Base-by-base conservation (phyloP, 2,113 vertebrate genomes). In the Larimichthys polyactis region DNA sequence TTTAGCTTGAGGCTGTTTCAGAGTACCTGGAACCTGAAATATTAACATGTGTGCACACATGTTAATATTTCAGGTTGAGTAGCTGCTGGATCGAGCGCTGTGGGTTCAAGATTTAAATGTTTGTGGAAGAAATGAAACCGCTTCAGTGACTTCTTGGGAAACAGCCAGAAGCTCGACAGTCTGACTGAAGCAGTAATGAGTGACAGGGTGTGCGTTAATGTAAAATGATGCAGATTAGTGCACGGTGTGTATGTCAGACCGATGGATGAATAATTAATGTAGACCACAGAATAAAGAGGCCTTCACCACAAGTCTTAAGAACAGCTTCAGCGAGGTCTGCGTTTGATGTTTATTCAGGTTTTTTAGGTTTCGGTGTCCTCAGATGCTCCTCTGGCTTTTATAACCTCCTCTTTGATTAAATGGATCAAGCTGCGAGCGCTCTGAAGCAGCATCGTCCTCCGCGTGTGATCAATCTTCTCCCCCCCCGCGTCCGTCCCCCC, bases 381-480 rank as follows among this genome's bases (percentile, higher is more conserved):
- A 51, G 62, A 58, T 24, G 63, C 77, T 68, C 72, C 71, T 78
- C 59, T 36, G 68, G 62, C 71, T 87, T 87, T 85, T 60, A 29
- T 51, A 65, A 64, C 81, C 79, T 36, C 81, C 79, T 36, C 70
- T 80, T 69, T 77, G 86, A 82, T 75, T 75, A 65, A 79, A 74
- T 0, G 51, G 63, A 87, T 85, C 51, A 79, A 64, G 75, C 74
- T 24, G 79, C 8, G n/a, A n/a, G 75, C 10, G 67, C 63, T 81
- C 74, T 51, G 32, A 78, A 72, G 78, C 82, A 68, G 70, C 75
- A 4, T 75, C 83, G 71, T 87, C 77, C 76, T 63, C 4, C 3
- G 71, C 36, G 82, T 78, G 75, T 55, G 84, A 91, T 92, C 90
- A 85, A 75, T 87, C 84, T 65, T 79, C 24, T 36, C 32, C 32